Evolutionary conservation across 2,888 invertebrate species (phyloP), one percentile per base, ranked within the genome.

Genomic region (Xestia sexstrigata): DNA sequence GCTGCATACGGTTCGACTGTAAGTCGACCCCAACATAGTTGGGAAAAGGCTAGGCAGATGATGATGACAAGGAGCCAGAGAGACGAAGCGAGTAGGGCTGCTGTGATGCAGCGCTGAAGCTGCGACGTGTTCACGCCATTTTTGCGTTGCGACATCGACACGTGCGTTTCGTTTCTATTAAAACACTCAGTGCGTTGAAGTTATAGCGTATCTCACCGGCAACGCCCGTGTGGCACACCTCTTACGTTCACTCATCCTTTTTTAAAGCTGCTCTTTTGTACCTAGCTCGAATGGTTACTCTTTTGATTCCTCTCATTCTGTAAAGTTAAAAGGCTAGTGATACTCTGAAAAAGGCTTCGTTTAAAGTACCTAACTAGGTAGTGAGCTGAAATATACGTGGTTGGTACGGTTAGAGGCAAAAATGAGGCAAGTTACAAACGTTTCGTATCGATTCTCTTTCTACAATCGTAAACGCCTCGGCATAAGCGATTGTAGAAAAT

Each of bases 241-340:
- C 72, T 63, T 73, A 76, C 69, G 71, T 42, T 65, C 39, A 68
- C 69, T 69, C 7, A 60, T 66, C n/a, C 45, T 76, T 74, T 76
- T 79, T 58, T 63, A 71, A 79, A 74, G 60, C 60, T 68, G 35
- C 62, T 60, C 74, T 66, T 76, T 76, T 74, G 72, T 74, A 63
- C 15, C 70, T 9, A 69, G 66, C 69, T 70, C 17, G 26, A 67
- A 78, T 63, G 62, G 69, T 66, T 72, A 72, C 71, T 82, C 71
- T 72, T 82, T 79, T 74, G 74, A 78, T 82, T 83, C 74, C 42
- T 45, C 13, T 49, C n/a, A 66, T 65, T 79, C 60, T 63, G 39
- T 23, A 17, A 63, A 26, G 47, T 60, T 74, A 52, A 83, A 83
- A 74, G 60, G 52, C 60, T 30, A 68, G 62, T 49, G 70, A 71